Evolutionary conservation across 2,888 invertebrate species (phyloP), one percentile per base, ranked within the genome.

Genomic region (Zeuzera pyrina): DNA sequence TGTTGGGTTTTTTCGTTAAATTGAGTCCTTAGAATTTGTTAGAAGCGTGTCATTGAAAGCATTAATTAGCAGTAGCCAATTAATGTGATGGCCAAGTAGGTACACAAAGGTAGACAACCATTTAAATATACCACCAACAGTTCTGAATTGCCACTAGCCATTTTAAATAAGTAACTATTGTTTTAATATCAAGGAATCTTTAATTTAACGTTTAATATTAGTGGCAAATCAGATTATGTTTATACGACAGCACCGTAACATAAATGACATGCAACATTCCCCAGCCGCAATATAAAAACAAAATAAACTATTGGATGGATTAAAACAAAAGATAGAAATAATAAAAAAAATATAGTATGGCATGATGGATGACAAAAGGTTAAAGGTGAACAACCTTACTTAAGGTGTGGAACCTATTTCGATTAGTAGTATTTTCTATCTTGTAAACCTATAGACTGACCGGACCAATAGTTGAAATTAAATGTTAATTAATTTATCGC

Each of bases 211-310:
- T n/a, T n/a, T n/a, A n/a, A n/a, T n/a, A n/a, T n/a, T n/a, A n/a
- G 63, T 56, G 59, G 40, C 61, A 69, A 59, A 42, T 60, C 62
- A 62, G 31, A 29, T 15, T 39, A 42, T 49, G 43, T n/a, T 10
- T 12, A 8, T 38, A 60, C 47, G 52, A 53, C n/a, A n/a, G 52
- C 50, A 65, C 56, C 57, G 56, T 44, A 53, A 52, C 42, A 49
- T 49, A 47, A 64, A 57, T 41, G 52, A 48, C 81, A 81, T 81
- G 81, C 81, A 73, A 67, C 83, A 83, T 81, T 83, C 79, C 78
- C 79, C 81, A 83, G 81, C 81, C 79, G 79, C 79, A 69, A 63
- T 76, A 59, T 54, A 63, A 73, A 76, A 67, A 49, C 52, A 63
- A 68, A 70, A 51, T 44, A 66, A 70, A 70, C 68, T 79, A 73